Conservation (phyloP, 2,888 invertebrate species). For the Drosophila conformis region DNA sequence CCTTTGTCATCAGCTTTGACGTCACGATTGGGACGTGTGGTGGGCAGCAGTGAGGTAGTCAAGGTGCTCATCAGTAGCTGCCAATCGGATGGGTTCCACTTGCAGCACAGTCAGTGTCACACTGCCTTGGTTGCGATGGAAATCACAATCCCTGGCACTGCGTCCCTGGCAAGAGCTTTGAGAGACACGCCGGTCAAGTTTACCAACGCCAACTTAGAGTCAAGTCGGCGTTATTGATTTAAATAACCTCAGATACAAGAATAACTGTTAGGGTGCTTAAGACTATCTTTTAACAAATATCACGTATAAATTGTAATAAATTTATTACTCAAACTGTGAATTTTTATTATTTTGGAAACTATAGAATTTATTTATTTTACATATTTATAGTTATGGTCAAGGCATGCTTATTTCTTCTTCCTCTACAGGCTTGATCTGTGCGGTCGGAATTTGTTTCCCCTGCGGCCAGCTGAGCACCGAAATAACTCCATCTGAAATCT, state of each 20-base stretch:
- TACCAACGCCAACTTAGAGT: constrained; percentile 31
- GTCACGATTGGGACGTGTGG: neutral
- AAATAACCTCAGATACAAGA: constrained; percentile 2
- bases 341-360: neutral
- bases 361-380: neutral
- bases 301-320: neutral
- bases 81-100: constrained; percentile 61
- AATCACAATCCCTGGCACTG: constrained; percentile 18
- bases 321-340: neutral
- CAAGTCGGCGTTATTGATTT: constrained; percentile 23
- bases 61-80: constrained; percentile 64
- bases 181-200: constrained; percentile 35
- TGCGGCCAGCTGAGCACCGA: constrained; percentile 45
- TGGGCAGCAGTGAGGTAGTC: constrained; percentile 42
- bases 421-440: constrained; percentile 6
- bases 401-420: constrained; percentile 10
- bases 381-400: neutral
- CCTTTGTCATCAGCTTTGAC: constrained; percentile 49
- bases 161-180: constrained; percentile 47
- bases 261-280: neutral
- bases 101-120: constrained; percentile 52
- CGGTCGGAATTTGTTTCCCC: constrained; percentile 19
- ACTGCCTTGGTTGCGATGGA: constrained; percentile 60
- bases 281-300: neutral
- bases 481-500: constrained; percentile 53